Evolutionary conservation across 2,113 vertebrate genomes (phyloP).

Genomic region (Gorsachius goisagi): DNA sequence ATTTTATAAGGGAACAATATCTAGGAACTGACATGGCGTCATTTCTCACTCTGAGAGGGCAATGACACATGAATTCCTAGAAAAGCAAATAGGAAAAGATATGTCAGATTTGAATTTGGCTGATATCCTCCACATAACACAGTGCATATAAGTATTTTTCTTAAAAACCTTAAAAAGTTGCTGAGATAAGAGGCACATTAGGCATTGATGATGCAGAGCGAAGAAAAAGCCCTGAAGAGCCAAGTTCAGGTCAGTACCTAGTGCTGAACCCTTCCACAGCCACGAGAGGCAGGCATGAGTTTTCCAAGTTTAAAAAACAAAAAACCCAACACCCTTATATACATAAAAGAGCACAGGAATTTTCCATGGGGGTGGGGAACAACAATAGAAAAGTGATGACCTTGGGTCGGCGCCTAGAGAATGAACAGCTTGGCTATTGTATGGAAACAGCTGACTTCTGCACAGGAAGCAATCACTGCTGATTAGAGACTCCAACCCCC

Average conservation of each 20-base stretch:
- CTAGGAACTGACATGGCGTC: neutral
- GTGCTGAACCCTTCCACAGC: neutral
- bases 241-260: neutral
- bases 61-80: slow-evolving; percentile 3
- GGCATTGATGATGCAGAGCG: too few species aligned
- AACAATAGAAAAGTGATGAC: slow-evolving; percentile 72
- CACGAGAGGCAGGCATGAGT: slow-evolving; percentile 11
- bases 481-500: slow-evolving; percentile 56
- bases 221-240: neutral
- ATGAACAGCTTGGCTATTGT: slow-evolving; percentile 60
- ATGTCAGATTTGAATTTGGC: neutral
- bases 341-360: slow-evolving; percentile 51
- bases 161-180: neutral
- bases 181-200: neutral
- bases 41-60: neutral
- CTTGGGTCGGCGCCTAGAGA: slow-evolving; percentile 80
- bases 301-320: neutral
- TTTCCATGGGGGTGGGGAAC: slow-evolving; percentile 62
- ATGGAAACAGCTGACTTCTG: slow-evolving; percentile 77
- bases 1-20: neutral
- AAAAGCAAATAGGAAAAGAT: slow-evolving; percentile 18
- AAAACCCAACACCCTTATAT: neutral
- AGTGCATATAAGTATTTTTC: neutral
- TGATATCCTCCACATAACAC: neutral
- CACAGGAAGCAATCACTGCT: slow-evolving; percentile 76